phyloP scores from a whole-genome alignment of 2,797 vertebrate species.

The Caiman crocodilus region DNA sequence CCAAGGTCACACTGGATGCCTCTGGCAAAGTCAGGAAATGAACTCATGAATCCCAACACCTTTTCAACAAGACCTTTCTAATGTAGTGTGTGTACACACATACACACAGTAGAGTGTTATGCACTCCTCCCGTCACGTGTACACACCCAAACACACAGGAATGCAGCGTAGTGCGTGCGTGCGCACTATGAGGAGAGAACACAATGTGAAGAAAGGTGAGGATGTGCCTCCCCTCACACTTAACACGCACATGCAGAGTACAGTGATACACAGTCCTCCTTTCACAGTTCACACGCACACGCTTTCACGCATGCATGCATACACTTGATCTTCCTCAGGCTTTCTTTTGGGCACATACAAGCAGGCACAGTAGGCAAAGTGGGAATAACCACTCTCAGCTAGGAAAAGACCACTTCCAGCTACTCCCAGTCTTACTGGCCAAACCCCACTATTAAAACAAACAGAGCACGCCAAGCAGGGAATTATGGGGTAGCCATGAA shows the following conservation, averaged over 20 bases:
- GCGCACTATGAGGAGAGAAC: no score
- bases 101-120: neutral
- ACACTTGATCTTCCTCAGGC: rapidly evolving
- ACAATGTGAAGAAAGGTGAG: no score
- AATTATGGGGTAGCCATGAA: conserved; percentile 24
- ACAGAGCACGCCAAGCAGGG: conserved; percentile 51
- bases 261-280: no score
- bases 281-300: neutral
- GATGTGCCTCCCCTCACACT: no score
- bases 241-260: neutral
- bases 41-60: no score
- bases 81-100: neutral
- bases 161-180: no score
- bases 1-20: neutral
- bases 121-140: neutral
- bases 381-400: conserved; percentile 22
- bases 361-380: neutral
- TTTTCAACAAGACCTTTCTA: neutral
- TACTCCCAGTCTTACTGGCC: conserved; percentile 60
- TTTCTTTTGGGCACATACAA: neutral
- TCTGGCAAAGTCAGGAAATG: neutral
- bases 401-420: conserved; percentile 56
- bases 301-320: neutral
- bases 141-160: no score
- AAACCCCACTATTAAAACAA: conserved; percentile 71